Evolutionary conservation across 2,888 invertebrate genomes (phyloP), one percentile per base, ranked within the genome.

Genomic region (Diplolepis rosae): DNA sequence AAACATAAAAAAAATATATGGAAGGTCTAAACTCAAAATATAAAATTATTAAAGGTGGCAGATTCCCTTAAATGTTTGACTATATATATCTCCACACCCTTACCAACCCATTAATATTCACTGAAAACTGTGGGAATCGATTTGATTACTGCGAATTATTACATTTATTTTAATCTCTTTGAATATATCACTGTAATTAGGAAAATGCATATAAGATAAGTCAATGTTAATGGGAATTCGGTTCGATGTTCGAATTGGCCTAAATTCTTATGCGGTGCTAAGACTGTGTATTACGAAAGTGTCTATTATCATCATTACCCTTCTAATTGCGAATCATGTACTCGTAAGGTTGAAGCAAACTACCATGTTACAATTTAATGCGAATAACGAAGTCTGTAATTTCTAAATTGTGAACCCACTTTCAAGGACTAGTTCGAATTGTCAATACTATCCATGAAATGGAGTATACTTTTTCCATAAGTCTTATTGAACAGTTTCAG

Each of bases 301-400:
- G 28, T 28, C 7, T n/a, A 52, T 56, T 56, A 56, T 56, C 11
- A 73, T 71, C 75, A 79, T 78, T 80, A 77, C 70, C 77, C 74
- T 77, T 73, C 76, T 78, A 78, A 80, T 80, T 78, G 76, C 73
- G 68, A 76, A 75, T 72, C 73, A 70, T 56, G 68, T 69, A 72
- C 70, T 61, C 68, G 75, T 61, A 24, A 61, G 35, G n/a, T 24
- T 56, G 22, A n/a, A 22, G 2, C 32, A 15, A 50, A 50, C 50
- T 22, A n/a, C 35, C 15, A 61, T 7, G 35, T 39, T 61, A 39
- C 61, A 24, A 61, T 35, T 24, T 35, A 61, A 39, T 35, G 61
- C 22, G 39, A 61, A 61, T 61, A 24, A 22, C 61, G 2, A 39
- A 39, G 35, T 39, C n/a, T 39, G 39, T 39, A 61, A 61, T 61